These are phyloP conservation scores for Habroteleia sp. DNA, from an alignment of 2,888 invertebrate genomes.

Conservation along the genomic window DNA sequence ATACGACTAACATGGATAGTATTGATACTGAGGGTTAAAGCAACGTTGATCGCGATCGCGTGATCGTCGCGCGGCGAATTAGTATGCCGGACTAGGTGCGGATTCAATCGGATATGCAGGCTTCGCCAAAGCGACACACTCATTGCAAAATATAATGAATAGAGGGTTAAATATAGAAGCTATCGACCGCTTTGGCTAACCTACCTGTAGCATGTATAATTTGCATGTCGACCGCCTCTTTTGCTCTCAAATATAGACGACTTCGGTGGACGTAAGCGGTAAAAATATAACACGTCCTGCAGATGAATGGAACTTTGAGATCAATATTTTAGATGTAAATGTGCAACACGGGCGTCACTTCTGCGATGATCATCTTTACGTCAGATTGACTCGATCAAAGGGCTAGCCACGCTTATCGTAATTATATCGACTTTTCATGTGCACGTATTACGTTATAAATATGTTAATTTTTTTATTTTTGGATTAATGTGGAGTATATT, in stretches of 20 bases:
- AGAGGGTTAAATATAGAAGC: conserved; percentile 70
- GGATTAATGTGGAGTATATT: conserved; percentile 1
- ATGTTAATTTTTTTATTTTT: background rate
- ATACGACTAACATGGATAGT: conserved; percentile 28
- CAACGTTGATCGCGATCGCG: conserved; percentile 11
- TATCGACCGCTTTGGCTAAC: conserved; percentile 70
- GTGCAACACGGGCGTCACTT: conserved; percentile 39
- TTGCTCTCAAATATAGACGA: conserved; percentile 62
- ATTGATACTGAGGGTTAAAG: conserved; percentile 18
- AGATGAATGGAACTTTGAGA: conserved; percentile 58
- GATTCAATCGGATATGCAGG: conserved; percentile 43
- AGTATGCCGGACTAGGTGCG: conserved; percentile 33
- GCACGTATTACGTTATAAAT: conserved; percentile 5
- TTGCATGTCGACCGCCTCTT: conserved; percentile 67
- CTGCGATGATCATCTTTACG: conserved; percentile 47
- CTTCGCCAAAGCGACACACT: conserved; percentile 39
- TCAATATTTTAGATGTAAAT: conserved; percentile 56
- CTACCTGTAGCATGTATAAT: conserved; percentile 73
- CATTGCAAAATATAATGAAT: conserved; percentile 68
- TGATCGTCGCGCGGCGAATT: conserved; percentile 19
- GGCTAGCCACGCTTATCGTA: conserved; percentile 27
- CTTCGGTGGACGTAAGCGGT: conserved; percentile 52
- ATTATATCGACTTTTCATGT: conserved; percentile 7
- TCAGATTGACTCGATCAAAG: conserved; percentile 27
- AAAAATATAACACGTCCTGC: conserved; percentile 45